Evolutionary conservation across 1,140 invertebrate genomes (phyloP).

Genomic region (Vanessa atalanta): DNA sequence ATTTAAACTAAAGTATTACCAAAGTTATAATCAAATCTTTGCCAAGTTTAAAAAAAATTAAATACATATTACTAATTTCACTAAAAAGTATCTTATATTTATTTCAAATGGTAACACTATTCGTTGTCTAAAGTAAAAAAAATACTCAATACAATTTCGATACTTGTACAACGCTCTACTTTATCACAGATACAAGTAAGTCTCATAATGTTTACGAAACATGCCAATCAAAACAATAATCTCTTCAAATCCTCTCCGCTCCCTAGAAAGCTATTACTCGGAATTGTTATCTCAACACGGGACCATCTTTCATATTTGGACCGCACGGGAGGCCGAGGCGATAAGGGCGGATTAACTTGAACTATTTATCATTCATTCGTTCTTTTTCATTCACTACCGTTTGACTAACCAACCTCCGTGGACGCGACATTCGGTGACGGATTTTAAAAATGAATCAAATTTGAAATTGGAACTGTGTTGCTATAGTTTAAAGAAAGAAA

Average conservation of each 20-base stretch:
- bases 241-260: slow-evolving; percentile 48
- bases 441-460: slow-evolving; percentile 31
- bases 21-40: no score
- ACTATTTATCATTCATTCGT: slow-evolving; percentile 75
- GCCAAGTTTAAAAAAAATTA: no score
- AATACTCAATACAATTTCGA: slow-evolving; percentile 9
- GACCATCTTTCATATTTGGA: slow-evolving; percentile 78
- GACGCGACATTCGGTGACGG: slow-evolving; percentile 31
- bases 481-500: not conserved
- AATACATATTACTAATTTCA: no score
- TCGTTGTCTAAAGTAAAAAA: no score
- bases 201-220: slow-evolving; percentile 37
- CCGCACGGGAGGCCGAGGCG: slow-evolving; percentile 71
- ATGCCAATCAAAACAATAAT: slow-evolving; percentile 48
- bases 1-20: not conserved
- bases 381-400: slow-evolving; percentile 75
- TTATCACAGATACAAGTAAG: slow-evolving; percentile 25
- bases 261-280: slow-evolving; percentile 66
- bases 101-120: no score
- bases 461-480: slow-evolving; percentile 21
- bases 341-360: slow-evolving; percentile 75
- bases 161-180: slow-evolving; percentile 10
- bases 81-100: no score
- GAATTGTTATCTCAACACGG: slow-evolving; percentile 68
- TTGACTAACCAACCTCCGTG: slow-evolving; percentile 39